These are phyloP conservation scores for Loxodonta africana DNA, from an alignment of 2,113 vertebrate genomes.

Conservation along the genomic window DNA sequence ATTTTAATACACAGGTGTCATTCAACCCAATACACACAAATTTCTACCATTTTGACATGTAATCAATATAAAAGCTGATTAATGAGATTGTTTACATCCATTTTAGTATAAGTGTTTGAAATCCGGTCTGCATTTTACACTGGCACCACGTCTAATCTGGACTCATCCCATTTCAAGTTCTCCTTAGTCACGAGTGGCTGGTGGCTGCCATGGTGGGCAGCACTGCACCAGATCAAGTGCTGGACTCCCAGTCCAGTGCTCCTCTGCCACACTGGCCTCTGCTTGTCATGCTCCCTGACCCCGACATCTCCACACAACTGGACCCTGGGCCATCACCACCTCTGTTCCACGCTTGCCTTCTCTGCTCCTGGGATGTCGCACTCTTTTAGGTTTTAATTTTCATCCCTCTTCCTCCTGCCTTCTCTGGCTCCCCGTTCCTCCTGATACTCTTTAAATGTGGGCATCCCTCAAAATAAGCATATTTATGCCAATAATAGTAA, in stretches of 20 bases:
- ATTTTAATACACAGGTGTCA: not conserved
- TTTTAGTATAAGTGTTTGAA: not conserved
- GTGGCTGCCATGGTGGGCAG: not conserved
- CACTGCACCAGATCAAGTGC: not conserved
- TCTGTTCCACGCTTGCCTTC: not conserved
- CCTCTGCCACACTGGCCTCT: not conserved
- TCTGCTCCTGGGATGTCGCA: not conserved
- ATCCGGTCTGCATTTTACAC: not conserved
- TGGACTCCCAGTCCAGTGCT: not conserved
- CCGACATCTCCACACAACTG: not conserved
- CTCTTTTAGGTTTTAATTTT: not conserved
- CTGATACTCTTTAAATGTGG: not conserved
- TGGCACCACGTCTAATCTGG: not conserved
- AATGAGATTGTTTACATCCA: not conserved
- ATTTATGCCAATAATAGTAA: too few relatives aligned
- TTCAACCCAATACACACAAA: not conserved
- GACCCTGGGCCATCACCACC: not conserved
- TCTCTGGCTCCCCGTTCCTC: not conserved
- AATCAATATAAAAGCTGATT: too few relatives aligned
- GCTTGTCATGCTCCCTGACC: not conserved
- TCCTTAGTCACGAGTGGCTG: not conserved
- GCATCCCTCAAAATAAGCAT: not conserved
- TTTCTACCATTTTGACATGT: not conserved
- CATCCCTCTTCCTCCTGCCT: not conserved
- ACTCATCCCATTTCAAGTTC: rapidly evolving